Percentiles rank a stretch among this genome's conserved stretches.
These are phyloP conservation scores for Saturnia japonica DNA, from an alignment of 2,888 invertebrate species.

Conservation along the genomic window DNA sequence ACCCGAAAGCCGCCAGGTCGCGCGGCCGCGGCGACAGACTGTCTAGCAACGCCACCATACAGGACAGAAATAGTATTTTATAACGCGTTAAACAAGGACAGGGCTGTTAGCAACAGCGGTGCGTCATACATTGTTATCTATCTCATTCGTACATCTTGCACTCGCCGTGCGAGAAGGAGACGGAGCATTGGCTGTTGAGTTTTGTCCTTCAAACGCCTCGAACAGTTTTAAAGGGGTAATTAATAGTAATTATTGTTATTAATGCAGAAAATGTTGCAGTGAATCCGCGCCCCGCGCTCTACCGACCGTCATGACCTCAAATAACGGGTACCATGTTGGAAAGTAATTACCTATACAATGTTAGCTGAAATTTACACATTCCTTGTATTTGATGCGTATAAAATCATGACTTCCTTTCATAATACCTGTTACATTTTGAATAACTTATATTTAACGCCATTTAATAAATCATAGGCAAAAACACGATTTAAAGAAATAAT, in stretches of 20 bases:
- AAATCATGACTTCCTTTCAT: background rate
- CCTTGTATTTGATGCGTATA: background rate
- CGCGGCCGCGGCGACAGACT: constrained; percentile 42
- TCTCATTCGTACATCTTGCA: constrained; percentile 23
- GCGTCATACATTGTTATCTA: constrained; percentile 23
- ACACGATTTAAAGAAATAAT: no score
- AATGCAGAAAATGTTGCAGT: constrained; percentile 17
- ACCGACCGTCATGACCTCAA: no score
- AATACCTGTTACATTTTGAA: background rate
- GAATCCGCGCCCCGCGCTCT: background rate
- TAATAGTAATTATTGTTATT: constrained; percentile 23
- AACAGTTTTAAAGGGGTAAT: constrained; percentile 25
- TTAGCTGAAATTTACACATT: background rate
- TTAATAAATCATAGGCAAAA: no score
- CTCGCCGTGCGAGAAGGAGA: constrained; percentile 20
- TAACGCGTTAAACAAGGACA: constrained; percentile 24
- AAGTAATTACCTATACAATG: background rate
- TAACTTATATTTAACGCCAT: no score
- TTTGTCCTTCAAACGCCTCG: constrained; percentile 25
- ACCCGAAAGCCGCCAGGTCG: constrained; percentile 8
- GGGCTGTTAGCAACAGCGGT: constrained; percentile 26
- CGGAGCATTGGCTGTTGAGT: constrained; percentile 13
- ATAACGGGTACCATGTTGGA: background rate
- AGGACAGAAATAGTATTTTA: constrained; percentile 27
- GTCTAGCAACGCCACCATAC: constrained; percentile 41